Conservation (phyloP, 2,797 vertebrate species). For the Sebastes diploproa region DNA sequence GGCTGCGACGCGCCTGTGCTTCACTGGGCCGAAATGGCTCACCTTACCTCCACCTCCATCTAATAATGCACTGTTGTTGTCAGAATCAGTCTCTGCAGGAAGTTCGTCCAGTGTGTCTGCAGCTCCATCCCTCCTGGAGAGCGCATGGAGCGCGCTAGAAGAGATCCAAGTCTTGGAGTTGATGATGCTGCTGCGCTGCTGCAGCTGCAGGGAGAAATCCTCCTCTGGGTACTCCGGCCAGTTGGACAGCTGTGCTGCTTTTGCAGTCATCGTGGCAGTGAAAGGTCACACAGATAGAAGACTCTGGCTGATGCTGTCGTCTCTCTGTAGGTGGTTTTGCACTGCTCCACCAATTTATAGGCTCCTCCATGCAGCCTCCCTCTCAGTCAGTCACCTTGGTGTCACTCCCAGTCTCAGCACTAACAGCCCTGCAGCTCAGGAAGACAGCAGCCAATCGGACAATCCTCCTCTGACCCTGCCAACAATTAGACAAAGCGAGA, state of each 20-base stretch:
- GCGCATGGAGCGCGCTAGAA: conserved; percentile 49
- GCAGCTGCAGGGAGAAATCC: conserved; percentile 62
- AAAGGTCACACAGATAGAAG: conserved; percentile 34
- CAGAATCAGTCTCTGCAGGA: conserved; percentile 27
- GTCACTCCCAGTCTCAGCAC: conserved; percentile 67
- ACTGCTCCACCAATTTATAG: conserved; percentile 55
- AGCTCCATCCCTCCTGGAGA: conserved; percentile 59
- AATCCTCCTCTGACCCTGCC: conserved; percentile 64
- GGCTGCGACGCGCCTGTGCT: conserved; percentile 83
- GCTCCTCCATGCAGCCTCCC: conserved; percentile 12
- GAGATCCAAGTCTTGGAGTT: conserved; percentile 78
- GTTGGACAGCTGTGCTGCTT: conserved; percentile 58
- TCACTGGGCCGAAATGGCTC: conserved; percentile 70
- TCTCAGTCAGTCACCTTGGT: conserved; percentile 57
- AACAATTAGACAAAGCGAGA: conserved; percentile 72
- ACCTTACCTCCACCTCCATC: conserved; percentile 28
- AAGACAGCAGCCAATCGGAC: conserved; percentile 72
- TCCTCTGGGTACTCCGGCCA: conserved; percentile 77
- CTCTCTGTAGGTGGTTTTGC: conserved; percentile 40
- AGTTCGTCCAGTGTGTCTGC: conserved; percentile 62
- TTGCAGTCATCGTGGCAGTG: conserved; percentile 70
- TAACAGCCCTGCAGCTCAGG: conserved; percentile 62
- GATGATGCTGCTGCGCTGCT: conserved; percentile 71
- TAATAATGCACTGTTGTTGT: background rate
- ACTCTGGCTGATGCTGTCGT: conserved; percentile 17